Percentiles rank a stretch among this genome's conserved stretches.
These are phyloP conservation scores for Sebastolobus altivelis DNA, from an alignment of 2,797 vertebrate species.

Conservation along the genomic window DNA sequence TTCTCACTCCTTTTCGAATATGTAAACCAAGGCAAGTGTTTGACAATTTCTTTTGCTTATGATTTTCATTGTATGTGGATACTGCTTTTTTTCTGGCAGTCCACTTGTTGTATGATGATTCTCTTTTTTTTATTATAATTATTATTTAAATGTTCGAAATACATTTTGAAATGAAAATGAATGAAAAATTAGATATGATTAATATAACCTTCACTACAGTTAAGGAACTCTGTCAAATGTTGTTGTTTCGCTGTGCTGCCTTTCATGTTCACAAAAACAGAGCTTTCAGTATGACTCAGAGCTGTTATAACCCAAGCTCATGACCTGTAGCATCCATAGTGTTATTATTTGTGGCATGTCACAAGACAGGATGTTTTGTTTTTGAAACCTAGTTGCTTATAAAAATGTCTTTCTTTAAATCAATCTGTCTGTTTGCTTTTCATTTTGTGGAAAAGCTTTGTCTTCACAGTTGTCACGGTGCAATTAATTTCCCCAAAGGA, in stretches of 20 bases:
- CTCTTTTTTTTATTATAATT: too few relatives aligned
- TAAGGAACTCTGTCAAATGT: neutral
- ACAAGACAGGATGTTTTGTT: neutral
- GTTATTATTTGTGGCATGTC: neutral
- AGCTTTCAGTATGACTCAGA: neutral
- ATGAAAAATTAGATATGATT: too few relatives aligned
- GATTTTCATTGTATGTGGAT: too few relatives aligned
- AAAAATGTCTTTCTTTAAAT: neutral
- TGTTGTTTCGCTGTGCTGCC: neutral
- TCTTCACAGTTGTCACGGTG: neutral
- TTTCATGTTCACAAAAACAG: neutral
- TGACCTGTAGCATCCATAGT: neutral
- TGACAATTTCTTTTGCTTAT: too few relatives aligned
- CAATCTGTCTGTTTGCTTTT: accelerated
- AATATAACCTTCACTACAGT: neutral
- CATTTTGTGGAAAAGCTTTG: neutral
- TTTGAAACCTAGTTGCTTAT: neutral
- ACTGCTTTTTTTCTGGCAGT: too few relatives aligned
- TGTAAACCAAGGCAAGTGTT: too few relatives aligned
- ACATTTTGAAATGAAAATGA: too few relatives aligned
- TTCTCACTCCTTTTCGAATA: too few relatives aligned
- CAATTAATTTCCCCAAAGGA: neutral
- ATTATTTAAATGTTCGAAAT: too few relatives aligned
- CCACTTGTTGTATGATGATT: too few relatives aligned
- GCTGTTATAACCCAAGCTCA: neutral